Evolutionary conservation across 2,797 vertebrate genomes (phyloP).

Genomic region (Brachymystax lenok): DNA sequence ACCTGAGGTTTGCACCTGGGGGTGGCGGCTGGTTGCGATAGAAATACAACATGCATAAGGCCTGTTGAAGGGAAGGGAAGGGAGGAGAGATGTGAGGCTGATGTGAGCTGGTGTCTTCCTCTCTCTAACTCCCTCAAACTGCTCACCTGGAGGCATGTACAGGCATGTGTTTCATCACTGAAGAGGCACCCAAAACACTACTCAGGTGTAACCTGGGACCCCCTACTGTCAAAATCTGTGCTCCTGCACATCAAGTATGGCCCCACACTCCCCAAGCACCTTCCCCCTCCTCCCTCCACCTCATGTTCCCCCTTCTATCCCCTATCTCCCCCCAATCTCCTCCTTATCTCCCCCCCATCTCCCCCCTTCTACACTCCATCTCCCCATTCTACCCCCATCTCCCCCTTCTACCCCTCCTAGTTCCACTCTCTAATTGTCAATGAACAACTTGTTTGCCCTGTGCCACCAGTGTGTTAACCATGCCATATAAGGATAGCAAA

Average conservation of each 20-base stretch:
- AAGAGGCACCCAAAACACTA: slow-evolving; percentile 58
- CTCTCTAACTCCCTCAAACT: slow-evolving; percentile 53
- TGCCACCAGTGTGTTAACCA: not conserved
- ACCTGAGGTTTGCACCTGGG: slow-evolving; percentile 73
- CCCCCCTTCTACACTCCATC: too few species aligned
- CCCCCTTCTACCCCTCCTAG: not conserved
- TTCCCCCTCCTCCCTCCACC: not conserved
- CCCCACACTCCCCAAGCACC: not conserved
- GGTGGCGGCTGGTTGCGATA: slow-evolving; percentile 65
- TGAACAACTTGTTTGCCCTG: not conserved
- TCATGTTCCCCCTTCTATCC: not conserved
- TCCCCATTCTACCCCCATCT: slow-evolving; percentile 15
- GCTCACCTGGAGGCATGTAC: slow-evolving; percentile 72
- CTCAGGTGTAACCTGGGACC: slow-evolving; percentile 56
- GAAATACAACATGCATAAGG: slow-evolving; percentile 83
- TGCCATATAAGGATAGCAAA: not conserved
- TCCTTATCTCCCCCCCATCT: not conserved
- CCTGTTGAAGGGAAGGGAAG: slow-evolving; percentile 75
- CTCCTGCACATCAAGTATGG: not conserved
- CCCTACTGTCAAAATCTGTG: slow-evolving; percentile 40
- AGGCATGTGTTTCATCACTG: slow-evolving; percentile 66
- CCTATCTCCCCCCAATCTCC: not conserved
- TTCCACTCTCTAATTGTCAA: not conserved
- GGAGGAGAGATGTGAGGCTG: slow-evolving; percentile 66
- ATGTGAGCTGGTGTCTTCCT: slow-evolving; percentile 43